Base-by-base conservation (phyloP, 2,888 invertebrate species). In the Lobophora halterata region DNA sequence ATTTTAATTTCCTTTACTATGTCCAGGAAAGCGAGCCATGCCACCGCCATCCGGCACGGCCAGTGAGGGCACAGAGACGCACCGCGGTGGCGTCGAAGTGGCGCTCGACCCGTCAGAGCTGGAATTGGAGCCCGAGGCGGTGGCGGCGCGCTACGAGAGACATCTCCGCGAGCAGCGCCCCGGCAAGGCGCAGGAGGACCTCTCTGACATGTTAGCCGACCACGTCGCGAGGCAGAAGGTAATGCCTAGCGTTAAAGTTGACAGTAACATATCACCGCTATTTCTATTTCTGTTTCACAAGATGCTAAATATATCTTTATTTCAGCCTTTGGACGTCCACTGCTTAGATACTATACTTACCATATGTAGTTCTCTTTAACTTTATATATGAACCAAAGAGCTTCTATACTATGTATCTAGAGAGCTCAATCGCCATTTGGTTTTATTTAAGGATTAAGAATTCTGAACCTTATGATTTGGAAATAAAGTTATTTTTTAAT, bases 171-270 rank as follows among this genome's bases (percentile, higher is more conserved):
- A 98, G 72, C 95, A 97, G 65, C 95, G 97, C 63, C 95, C 95
- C 31, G 93, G 94, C 5, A 48, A 46, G 65, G 88, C 95, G 34
- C 93, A 94, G 63, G 99, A 99, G 85, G 99, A 99, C 89, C 90
- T 99, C 23, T 97, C 97, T 11, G 99, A 99, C 75, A 98, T 99
- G 98, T 91, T 99, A 65, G 98, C 98, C 2, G 99, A 99, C 78
- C 99, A 99, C 74, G 97, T 97, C 21, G 97, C 98, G 7, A 91
- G 97, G 55, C 98, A 98, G 75, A 98, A 97, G 91, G 95, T 95
- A 64, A 49, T 23, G 44, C 82, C 21, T 17, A 5, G 12, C n/a
- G 16, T 10, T 3, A 7, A 8, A 18, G 17, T 6, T 17, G 3
- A 10, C 6, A 20, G 3, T 11, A 9, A 3, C 17, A n/a, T n/a